Evolutionary conservation across 2,888 invertebrate species (phyloP), one percentile per base, ranked within the genome.

Genomic region (Lithodes maja): DNA sequence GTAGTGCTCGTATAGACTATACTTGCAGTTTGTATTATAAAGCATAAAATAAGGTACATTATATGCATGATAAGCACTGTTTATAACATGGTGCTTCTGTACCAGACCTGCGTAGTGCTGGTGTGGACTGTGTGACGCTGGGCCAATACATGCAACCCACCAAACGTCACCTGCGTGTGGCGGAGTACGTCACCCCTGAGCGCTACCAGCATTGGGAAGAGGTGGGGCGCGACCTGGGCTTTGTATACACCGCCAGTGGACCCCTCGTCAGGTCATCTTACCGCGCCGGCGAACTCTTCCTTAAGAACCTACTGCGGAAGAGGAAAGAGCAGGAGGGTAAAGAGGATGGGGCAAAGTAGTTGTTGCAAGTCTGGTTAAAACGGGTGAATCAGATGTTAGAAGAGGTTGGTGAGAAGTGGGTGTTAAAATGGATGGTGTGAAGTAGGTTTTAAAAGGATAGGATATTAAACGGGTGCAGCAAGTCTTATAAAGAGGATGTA

Each of bases 81-180:
- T 33, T 33, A 33, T 33, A 33, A 33, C 33, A 33, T 33, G 33
- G 33, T 33, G 33, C 33, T 33, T 33, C 33, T 33, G 33, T 33
- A 33, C 33, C 94, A 96, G 99, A 99, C 94, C 94, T 99, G 80
- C 95, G 97, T 87, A 94, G 94, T 53, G 96, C 95, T 0, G 97
- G 96, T 68, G 99, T 99, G 0, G 99, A 99, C 94, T 99, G 99
- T 93, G 94, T 99, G 0, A 99, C 99, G 0, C 94, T 99, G 3
- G 99, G 99, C 0, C 99, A 99, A 93, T 99, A 99, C 94, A 99
- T 99, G 99, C 99, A 99, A 94, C 99, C 99, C 0, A 99, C 99
- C 0, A 99, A 98, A 93, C 95, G 97, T 7, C 99, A 99, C 94
- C 95, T 99, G 53, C 98, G 97, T 94, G 95, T 94, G 71, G 91